Conservation (phyloP, 2,888 invertebrate genomes). For the Gonocerus acuteangulatus region DNA sequence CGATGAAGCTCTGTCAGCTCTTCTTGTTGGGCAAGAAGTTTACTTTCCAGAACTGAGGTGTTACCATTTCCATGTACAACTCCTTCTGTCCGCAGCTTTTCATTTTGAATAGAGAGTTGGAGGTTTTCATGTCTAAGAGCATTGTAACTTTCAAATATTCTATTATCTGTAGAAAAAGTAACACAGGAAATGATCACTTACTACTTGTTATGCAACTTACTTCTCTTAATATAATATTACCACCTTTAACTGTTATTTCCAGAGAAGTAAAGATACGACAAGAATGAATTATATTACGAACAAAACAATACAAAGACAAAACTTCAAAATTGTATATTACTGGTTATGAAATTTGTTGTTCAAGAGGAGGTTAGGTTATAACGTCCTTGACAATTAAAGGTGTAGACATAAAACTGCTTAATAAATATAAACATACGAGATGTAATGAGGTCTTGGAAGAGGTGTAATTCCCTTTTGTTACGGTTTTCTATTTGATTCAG, state of each 20-base stretch:
- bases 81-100: slow-evolving; percentile 62
- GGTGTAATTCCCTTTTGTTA: slow-evolving; percentile 64
- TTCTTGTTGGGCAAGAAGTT: slow-evolving; percentile 78
- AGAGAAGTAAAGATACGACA: too few relatives aligned
- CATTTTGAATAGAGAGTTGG: slow-evolving; percentile 76
- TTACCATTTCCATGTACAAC: slow-evolving; percentile 41
- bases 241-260: too few relatives aligned
- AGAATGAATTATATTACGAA: too few relatives aligned
- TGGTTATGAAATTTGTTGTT: not conserved
- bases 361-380: slow-evolving; percentile 12
- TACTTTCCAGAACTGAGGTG: slow-evolving; percentile 68
- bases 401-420: not conserved
- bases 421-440: slow-evolving; percentile 59
- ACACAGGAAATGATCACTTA: too few relatives aligned
- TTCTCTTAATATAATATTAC: too few relatives aligned
- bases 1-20: slow-evolving; percentile 85
- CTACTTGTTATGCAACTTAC: too few relatives aligned
- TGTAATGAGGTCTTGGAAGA: slow-evolving; percentile 70
- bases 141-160: slow-evolving; percentile 74
- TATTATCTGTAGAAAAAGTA: slow-evolving; percentile 59
- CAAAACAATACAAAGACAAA: too few relatives aligned
- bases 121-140: slow-evolving; percentile 74
- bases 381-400: not conserved
- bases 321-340: too few relatives aligned
- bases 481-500: slow-evolving; percentile 62